Evolutionary conservation across 2,797 vertebrate genomes (phyloP), one percentile per base, ranked within the genome.

Genomic region (Acipenser ruthenus): DNA sequence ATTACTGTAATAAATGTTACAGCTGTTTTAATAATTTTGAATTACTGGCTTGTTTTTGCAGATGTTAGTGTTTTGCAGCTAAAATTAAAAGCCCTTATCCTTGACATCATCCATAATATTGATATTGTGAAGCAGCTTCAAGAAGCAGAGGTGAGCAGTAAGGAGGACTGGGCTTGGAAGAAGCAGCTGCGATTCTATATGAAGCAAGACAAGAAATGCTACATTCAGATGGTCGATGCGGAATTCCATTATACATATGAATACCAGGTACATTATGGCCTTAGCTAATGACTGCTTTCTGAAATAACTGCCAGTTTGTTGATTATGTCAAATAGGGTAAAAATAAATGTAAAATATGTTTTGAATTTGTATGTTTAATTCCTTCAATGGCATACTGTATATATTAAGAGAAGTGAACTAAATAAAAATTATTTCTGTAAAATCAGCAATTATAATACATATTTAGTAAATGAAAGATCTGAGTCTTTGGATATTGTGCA

Each of bases 31-130:
- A 37, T 37, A 37, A 37, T 37, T 37, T 37, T 37, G 23, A 37
- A 37, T 37, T 37, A 37, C 23, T 37, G 23, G 23, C 23, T 37
- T 37, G 66, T 82, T 55, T 77, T 13, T 78, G 50, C 73, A 96
- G 95, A 94, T 69, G 87, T 89, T 4, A 88, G 83, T 64, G 84
- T 97, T 71, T 80, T 97, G 70, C 93, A 94, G 72, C 79, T 96
- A 73, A 99, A 98, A 74, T 88, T 97, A 70, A 99, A 99, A 83
- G 92, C 95, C 55, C 82, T 99, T 69, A 93, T 99, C 79, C 90
- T 99, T 78, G 96, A 98, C 71, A 90, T 96, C 64, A 93, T 99
- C 81, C 97, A 98, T 80, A 93, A 96, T 78, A 94, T 98, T 77
- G 92, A 95, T 72, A 90, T 96, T 68, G 92, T 98, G 73, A 95